Evolutionary conservation across 2,113 vertebrate genomes (phyloP).

Genomic region (Scophthalmus maximus): DNA sequence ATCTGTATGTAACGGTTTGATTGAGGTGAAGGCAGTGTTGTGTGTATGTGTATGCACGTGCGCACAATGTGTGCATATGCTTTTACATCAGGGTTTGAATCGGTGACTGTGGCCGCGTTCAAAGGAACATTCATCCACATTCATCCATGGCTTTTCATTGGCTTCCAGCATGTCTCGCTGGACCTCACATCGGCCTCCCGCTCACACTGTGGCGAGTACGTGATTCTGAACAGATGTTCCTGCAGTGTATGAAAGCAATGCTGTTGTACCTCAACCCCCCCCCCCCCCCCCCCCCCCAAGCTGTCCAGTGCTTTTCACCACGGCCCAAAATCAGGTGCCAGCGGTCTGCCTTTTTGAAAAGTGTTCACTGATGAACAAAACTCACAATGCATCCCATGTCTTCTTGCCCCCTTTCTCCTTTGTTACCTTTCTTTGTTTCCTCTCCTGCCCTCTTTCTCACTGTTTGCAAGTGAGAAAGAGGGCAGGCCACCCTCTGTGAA

Average conservation of each 20-base stretch:
- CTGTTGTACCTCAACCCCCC: slow-evolving; percentile 28
- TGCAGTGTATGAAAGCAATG: slow-evolving; percentile 53
- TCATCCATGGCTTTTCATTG: slow-evolving; percentile 49
- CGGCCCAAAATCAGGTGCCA: slow-evolving; percentile 46
- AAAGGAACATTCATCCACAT: slow-evolving; percentile 37
- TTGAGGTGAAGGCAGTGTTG: slow-evolving; percentile 6
- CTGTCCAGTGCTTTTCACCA: slow-evolving; percentile 46
- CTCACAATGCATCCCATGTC: slow-evolving; percentile 56
- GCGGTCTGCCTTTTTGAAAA: slow-evolving; percentile 49
- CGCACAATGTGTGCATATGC: slow-evolving; percentile 32
- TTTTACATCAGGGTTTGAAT: slow-evolving; percentile 31
- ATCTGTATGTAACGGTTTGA: slow-evolving; percentile 44
- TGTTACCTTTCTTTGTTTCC: slow-evolving; percentile 20
- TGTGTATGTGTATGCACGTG: slow-evolving; percentile 14
- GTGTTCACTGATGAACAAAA: slow-evolving; percentile 46
- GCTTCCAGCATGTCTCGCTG: slow-evolving; percentile 61
- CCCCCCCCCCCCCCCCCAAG: background rate
- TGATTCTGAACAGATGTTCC: slow-evolving; percentile 60
- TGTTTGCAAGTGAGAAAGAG: too few relatives aligned
- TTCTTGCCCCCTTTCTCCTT: slow-evolving; percentile 32
- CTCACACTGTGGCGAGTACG: slow-evolving; percentile 45
- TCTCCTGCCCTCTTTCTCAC: slow-evolving; percentile 44
- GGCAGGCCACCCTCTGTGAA: slow-evolving; percentile 69
- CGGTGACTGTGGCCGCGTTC: slow-evolving; percentile 50
- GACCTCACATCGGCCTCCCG: slow-evolving; percentile 52